These are phyloP conservation scores for Parazoanthus atlanticus DNA, from an alignment of 92 coral and sea anemone genomes.

Conservation along the genomic window DNA sequence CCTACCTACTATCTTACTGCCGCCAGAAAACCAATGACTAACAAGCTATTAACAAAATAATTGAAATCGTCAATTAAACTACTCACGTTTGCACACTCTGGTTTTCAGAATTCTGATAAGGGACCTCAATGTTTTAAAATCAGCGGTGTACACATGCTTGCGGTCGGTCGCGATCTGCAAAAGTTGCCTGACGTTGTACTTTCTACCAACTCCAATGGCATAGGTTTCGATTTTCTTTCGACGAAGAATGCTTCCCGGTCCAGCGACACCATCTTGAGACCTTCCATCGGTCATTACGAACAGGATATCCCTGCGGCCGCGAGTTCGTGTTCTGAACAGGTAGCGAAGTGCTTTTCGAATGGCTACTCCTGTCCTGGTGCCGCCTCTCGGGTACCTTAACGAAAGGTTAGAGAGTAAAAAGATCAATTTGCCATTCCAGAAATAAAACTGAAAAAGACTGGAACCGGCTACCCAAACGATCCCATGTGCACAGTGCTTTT, in stretches of 20 bases:
- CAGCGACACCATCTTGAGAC: constrained; percentile 64
- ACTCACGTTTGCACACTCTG: constrained; percentile 68
- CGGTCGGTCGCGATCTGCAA: constrained; percentile 73
- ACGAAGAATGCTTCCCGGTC: constrained; percentile 54
- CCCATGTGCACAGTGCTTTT: too few relatives aligned
- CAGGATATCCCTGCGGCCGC: constrained; percentile 50
- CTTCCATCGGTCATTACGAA: constrained; percentile 77
- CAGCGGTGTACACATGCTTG: constrained; percentile 78
- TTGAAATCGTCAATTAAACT: neutral
- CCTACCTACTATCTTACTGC: neutral
- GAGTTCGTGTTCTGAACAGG: constrained; percentile 1
- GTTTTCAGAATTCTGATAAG: constrained; percentile 53
- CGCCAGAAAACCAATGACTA: neutral
- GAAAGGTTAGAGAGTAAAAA: neutral
- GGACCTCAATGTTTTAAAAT: constrained; percentile 72
- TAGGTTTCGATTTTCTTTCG: constrained; percentile 52
- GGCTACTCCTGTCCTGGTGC: constrained; percentile 1
- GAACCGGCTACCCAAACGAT: neutral
- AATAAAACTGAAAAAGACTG: too few relatives aligned
- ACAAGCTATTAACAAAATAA: neutral
- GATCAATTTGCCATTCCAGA: too few relatives aligned
- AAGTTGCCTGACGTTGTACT: constrained; percentile 62
- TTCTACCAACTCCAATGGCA: constrained; percentile 69
- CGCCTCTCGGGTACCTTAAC: constrained; percentile 21
- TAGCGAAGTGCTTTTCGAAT: neutral